A percentile compares a stretch with the other conserved stretches of the same genome.
Conservation (phyloP, 2,797 vertebrate genomes). For the Streptopelia turtur region DNA sequence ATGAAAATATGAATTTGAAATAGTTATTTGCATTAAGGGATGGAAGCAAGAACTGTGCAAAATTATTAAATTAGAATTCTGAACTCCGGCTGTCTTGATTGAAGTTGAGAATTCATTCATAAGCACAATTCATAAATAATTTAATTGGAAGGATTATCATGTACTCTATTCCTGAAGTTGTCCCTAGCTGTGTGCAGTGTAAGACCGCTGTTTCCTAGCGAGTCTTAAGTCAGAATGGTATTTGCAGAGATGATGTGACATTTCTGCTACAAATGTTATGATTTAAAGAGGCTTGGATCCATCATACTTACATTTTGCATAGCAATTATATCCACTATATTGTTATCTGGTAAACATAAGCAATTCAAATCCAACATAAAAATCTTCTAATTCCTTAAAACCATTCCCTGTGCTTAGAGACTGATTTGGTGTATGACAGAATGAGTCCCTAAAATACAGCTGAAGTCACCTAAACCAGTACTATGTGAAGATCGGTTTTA, state of each 20-base stretch:
- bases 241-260: neutral
- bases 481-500: neutral
- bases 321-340: neutral
- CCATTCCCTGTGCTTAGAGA: neutral
- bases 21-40: neutral
- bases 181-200: neutral
- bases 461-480: neutral
- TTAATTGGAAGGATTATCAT: neutral
- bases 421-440: neutral
- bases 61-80: slow-evolving; percentile 1
- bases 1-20: neutral
- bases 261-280: neutral
- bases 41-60: neutral
- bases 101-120: neutral
- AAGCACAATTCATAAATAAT: neutral
- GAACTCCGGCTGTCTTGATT: neutral
- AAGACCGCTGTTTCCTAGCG: neutral
- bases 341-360: neutral
- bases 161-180: neutral
- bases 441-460: neutral
- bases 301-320: neutral
- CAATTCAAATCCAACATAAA: neutral
- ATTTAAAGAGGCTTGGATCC: neutral
- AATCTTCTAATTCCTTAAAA: neutral
- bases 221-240: neutral